Evolutionary conservation across 2,888 invertebrate species (phyloP).

Genomic region (Eueremaeus valkanovi): DNA sequence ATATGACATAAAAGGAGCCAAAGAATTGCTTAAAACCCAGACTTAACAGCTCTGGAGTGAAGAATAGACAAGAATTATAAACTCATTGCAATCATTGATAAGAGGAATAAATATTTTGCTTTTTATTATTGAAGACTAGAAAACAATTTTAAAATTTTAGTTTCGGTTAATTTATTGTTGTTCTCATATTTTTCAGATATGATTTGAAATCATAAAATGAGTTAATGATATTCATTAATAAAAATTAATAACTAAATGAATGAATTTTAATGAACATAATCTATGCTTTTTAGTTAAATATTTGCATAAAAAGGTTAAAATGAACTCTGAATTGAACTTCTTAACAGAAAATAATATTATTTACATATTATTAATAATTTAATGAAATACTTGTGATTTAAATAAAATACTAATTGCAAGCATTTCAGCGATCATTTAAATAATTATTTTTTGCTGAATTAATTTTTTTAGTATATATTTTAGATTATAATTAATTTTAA

Average conservation of each 20-base stretch:
- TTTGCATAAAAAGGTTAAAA: background rate
- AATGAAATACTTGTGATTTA: background rate
- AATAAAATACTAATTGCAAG: too few species aligned
- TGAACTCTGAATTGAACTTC: background rate
- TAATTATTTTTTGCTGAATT: too few species aligned
- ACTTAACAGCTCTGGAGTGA: background rate
- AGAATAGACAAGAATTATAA: too few species aligned
- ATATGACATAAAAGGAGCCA: background rate
- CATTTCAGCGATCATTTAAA: too few species aligned
- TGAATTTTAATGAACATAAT: background rate
- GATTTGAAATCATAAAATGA: too few species aligned
- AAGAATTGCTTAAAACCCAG: background rate
- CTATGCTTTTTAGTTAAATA: background rate
- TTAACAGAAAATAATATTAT: background rate
- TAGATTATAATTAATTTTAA: background rate
- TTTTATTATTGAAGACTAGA: too few species aligned
- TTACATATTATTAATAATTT: constrained; percentile 1
- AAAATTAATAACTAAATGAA: background rate
- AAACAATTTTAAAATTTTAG: too few species aligned
- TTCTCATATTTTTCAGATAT: too few species aligned
- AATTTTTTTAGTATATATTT: background rate
- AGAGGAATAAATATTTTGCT: too few species aligned
- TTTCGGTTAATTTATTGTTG: too few species aligned
- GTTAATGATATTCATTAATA: background rate
- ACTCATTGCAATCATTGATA: too few species aligned